A percentile compares a stretch with the other conserved stretches of the same genome.
These are phyloP conservation scores for Brachionus paranguensis DNA, from an alignment of 1,140 invertebrate species.

Conservation along the genomic window DNA sequence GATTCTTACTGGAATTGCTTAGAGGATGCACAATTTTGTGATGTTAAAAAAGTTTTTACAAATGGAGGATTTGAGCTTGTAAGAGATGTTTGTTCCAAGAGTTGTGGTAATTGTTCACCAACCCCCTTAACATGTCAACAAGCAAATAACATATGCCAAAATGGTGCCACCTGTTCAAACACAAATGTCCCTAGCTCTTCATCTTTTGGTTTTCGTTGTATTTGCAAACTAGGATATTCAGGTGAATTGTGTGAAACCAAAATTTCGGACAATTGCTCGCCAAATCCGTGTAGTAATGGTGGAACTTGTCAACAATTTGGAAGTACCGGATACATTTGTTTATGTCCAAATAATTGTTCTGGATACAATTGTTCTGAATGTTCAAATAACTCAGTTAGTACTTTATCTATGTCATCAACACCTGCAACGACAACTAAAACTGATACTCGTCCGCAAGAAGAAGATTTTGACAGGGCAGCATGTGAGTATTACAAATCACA, in stretches of 20 bases:
- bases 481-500: neutral
- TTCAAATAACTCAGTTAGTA: neutral
- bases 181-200: neutral
- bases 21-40: neutral
- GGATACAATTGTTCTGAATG: neutral
- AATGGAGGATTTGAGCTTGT: neutral
- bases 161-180: constrained; percentile 46
- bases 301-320: constrained; percentile 29
- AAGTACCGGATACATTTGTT: neutral
- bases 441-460: neutral
- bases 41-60: neutral
- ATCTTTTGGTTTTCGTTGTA: constrained; percentile 55
- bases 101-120: neutral
- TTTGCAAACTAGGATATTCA: constrained; percentile 45
- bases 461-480: neutral
- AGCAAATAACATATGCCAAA: constrained; percentile 42
- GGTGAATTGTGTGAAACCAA: constrained; percentile 57
- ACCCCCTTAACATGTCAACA: neutral
- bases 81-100: neutral
- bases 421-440: neutral
- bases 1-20: neutral
- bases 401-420: neutral
- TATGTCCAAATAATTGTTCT: constrained; percentile 1
- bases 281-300: constrained; percentile 39
- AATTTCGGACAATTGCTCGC: constrained; percentile 7